Evolutionary conservation across 1,140 invertebrate genomes (phyloP).

Genomic region (Zaprionus davidi): DNA sequence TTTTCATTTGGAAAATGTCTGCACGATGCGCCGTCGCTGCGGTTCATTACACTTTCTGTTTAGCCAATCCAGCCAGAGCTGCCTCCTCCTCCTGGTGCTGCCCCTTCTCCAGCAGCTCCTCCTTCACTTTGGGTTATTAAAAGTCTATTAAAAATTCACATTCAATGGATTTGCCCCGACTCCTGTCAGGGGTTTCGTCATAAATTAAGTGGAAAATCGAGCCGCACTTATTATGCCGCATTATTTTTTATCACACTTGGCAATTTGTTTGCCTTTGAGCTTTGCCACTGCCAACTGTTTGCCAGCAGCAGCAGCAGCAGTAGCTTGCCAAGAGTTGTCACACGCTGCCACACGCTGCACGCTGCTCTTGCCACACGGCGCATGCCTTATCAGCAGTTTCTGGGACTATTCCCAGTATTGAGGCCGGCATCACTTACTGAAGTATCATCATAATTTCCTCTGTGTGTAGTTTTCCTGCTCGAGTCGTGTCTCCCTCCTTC

Average conservation of each 20-base stretch:
- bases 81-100: neutral
- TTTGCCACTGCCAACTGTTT: constrained; percentile 33
- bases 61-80: constrained; percentile 43
- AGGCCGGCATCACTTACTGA: constrained; percentile 37
- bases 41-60: constrained; percentile 79
- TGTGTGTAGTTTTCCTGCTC: constrained; percentile 7
- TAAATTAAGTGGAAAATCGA: constrained; percentile 76
- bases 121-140: constrained; percentile 61
- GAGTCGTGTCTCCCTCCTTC: neutral
- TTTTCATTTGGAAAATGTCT: constrained; percentile 78
- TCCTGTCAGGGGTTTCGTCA: constrained; percentile 47
- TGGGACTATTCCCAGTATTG: constrained; percentile 21
- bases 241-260: constrained; percentile 58
- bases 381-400: constrained; percentile 66
- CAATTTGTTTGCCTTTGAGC: constrained; percentile 68
- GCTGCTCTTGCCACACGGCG: constrained; percentile 8
- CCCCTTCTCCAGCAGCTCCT: neutral
- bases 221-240: constrained; percentile 56
- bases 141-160: constrained; percentile 76
- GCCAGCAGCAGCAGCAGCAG: constrained; percentile 8
- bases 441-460: constrained; percentile 2
- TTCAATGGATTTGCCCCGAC: constrained; percentile 34
- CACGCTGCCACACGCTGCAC: constrained; percentile 2
- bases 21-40: constrained; percentile 67
- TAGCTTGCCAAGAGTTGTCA: constrained; percentile 10